Evolutionary conservation across 1,140 invertebrate species (phyloP).

Genomic region (Zaprionus nigranus): DNA sequence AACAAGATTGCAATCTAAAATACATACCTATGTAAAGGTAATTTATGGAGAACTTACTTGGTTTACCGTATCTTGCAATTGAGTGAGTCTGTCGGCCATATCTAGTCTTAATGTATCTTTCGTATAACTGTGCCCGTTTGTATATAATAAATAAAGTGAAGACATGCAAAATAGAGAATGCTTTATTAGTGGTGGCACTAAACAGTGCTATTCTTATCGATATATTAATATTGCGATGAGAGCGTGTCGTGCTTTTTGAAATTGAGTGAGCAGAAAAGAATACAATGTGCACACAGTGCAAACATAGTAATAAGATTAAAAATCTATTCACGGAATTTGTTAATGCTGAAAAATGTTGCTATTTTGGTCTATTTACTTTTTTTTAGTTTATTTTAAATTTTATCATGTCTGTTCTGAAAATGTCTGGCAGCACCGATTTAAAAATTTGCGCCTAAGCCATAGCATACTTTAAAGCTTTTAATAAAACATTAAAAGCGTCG

Average conservation of each 20-base stretch:
- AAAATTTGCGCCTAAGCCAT: too few relatives aligned
- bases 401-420: too few relatives aligned
- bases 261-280: background rate
- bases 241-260: background rate
- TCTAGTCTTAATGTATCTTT: background rate
- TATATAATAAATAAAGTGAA: background rate
- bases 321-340: too few relatives aligned
- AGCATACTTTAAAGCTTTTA: background rate
- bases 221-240: background rate
- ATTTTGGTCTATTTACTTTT: too few relatives aligned
- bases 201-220: background rate
- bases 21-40: background rate
- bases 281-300: background rate
- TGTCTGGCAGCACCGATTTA: too few relatives aligned
- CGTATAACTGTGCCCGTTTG: background rate
- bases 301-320: background rate
- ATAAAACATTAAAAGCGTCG: too few relatives aligned
- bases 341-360: too few relatives aligned
- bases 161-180: background rate
- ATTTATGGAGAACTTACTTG: conserved; percentile 87
- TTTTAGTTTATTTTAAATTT: too few relatives aligned
- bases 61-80: conserved; percentile 98
- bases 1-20: background rate
- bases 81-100: conserved; percentile 97
- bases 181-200: background rate